Base-by-base conservation (phyloP, 2,797 vertebrate genomes). In the Xyrichtys novacula region DNA sequence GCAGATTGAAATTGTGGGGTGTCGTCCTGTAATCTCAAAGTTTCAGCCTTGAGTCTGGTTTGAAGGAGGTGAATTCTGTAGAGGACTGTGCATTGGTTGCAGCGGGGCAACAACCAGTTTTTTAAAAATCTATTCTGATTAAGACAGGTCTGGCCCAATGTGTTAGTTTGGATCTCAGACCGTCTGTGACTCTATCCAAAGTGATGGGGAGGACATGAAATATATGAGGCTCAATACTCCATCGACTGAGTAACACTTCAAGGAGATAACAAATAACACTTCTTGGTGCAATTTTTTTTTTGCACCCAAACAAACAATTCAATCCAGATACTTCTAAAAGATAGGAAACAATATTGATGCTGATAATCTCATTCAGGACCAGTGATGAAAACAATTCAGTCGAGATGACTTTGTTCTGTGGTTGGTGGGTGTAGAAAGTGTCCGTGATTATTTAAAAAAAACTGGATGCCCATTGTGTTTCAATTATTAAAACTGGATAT, bases 401-500 rank as follows among this genome's bases (percentile, higher is more conserved):
- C 38, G 40, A 9, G 11, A 23, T 53, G 39, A 65, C 29, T 60
- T 36, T 28, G 57, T 46, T 16, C 29, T 43, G 14, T 31, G 49
- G 55, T 12, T 38, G 38, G 31, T 54, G 7, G 26, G 32, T 43
- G 53, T 17, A 34, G 38, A 20, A 71, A n/a, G 9, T 49, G 47
- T 56, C 20, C 10, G 28, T n/a, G n/a, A n/a, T 74, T 38, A 40
- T 64, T 49, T 54, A 48, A 38, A 80, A 86, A 82, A 75, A 68
- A 36, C 22, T 59, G 17, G 48, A 36, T 25, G 60, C 23, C 44
- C 28, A 52, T 36, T 32, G 47, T 10, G 11, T 47, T 22, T 19
- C 59, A 38, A 64, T 31, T 40, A 70, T 36, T 74, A 53, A 73
- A 79, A 62, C 52, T n/a, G 46, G 42, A 76, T 40, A 72, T 69